Conservation (phyloP, 35 echinoderm and acorn worm genomes). For the Apostichopus parvimensis region DNA sequence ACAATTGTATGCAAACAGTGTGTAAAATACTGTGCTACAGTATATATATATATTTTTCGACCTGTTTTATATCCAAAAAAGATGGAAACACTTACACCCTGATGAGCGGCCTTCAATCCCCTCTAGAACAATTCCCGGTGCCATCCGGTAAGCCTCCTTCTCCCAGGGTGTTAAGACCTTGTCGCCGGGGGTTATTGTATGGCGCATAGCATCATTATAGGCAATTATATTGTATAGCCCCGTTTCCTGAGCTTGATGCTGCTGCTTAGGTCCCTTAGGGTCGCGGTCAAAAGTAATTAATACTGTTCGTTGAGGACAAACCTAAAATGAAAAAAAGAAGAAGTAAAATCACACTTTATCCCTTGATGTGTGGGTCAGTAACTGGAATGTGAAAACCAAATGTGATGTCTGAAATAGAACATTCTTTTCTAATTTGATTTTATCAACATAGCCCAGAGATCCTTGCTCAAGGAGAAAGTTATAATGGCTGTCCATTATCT, state of each 20-base stretch:
- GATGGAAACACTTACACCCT: constrained; percentile 71
- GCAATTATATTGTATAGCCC: constrained; percentile 83
- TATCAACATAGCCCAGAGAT: not conserved
- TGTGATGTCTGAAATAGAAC: not conserved
- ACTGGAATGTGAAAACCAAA: not conserved
- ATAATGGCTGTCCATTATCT: too few relatives aligned
- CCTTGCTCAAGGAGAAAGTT: too few relatives aligned
- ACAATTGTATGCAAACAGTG: too few relatives aligned
- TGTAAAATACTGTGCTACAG: too few relatives aligned
- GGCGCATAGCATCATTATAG: constrained; percentile 84
- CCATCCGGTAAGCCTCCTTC: constrained; percentile 58
- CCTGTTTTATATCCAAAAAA: too few relatives aligned
- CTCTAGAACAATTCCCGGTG: constrained; percentile 58
- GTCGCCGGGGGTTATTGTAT: constrained; percentile 83
- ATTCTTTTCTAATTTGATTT: too few relatives aligned
- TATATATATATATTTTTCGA: too few relatives aligned
- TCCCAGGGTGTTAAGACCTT: constrained; percentile 87
- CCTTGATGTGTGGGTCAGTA: not conserved
- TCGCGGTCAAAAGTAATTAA: constrained; percentile 89
- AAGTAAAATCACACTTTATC: not conserved
- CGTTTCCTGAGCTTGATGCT: constrained; percentile 78
- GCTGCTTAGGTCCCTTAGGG: constrained; percentile 65
- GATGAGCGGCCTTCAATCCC: constrained; percentile 84
- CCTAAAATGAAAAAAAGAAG: constrained; percentile 41
- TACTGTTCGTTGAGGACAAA: constrained; percentile 67